Evolutionary conservation across 2,888 invertebrate genomes (phyloP), one percentile per base, ranked within the genome.

Genomic region (Gerris lacustris): DNA sequence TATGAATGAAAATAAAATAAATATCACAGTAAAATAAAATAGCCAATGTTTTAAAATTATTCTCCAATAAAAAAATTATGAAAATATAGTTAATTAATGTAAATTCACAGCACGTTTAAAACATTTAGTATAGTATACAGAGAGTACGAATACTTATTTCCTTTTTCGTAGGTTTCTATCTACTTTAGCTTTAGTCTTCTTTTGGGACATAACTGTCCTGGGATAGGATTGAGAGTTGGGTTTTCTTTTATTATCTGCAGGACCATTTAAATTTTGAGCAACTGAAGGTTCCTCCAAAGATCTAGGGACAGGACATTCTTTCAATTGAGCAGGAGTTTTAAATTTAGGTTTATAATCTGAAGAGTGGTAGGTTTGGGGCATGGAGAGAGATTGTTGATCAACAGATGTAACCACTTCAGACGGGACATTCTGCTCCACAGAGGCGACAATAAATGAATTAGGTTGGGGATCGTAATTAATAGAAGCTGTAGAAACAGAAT

Each of bases 321-420:
- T 71, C 31, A 71, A 67, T 44, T 71, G 71, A 5, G 71, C 71
- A 11, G 71, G 71, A 45, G 71, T 71, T 69, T 71, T 71, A 7
- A 71, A 71, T n/a, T 44, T 64, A 9, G 64, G 17, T 31, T 64
- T 64, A 15, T 55, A 55, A 11, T 55, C 55, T 31, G 31, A 31
- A 31, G 31, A 31, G 2, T 62, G 15, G 15, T 11, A 62, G 11
- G 62, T 62, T n/a, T 15, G 11, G 62, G 62, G 62, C 11, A 62
- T 62, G 15, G 62, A n/a, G 11, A 62, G n/a, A 64, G 17, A 2
- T n/a, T n/a, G 18, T 18, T n/a, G 64, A 9, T 18, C 64, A 9
- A 18, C 7, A 9, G 64, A 64, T 11, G 64, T 9, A 64, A 18
- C 18, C 11, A 31, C 4, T n/a, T n/a, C 18, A 31, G 64, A 18